Evolutionary conservation across 2,113 vertebrate species (phyloP), one percentile per base, ranked within the genome.

Genomic region (Colossoma macropomum): DNA sequence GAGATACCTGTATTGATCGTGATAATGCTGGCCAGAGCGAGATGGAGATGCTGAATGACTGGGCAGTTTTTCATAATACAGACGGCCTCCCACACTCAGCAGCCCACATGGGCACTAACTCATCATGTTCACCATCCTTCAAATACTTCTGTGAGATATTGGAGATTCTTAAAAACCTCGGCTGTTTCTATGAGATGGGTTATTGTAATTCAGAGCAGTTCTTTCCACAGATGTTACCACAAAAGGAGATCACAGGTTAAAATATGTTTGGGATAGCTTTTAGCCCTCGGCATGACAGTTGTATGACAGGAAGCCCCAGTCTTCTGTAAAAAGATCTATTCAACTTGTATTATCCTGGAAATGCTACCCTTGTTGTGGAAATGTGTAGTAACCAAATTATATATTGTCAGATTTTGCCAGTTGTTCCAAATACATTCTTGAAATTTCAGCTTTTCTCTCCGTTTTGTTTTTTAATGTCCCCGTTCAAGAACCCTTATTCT

Each of bases 1-100:
- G 38, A 81, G 74, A 15, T 75, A 30, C 54, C 41, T 66, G 45
- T 76, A 82, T 69, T 71, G 81, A 80, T 71, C 62, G 60, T 25
- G 75, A 50, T 84, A 54, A 45, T 66, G 71, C 59, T 21, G 72
- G 59, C 76, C 54, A 30, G 30, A 28, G 65, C 73, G 45, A 41
- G 30, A 28, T 66, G 70, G 52, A 41, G 56, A 66, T 66, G 60
- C 41, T 34, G 16, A 65, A 71, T 75, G 45, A 60, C 63, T 70
- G 50, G 23, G 3, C 50, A 70, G 23, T 45, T 23, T 30, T 62
- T 69, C 25, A 66, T 17, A 41, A 59, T 17, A 11, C 41, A 23
- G 45, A 27, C 12, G 17, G 15, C 62, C 52, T 73, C 76, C 80
- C 50, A 75, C 60, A 56, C 70, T 45, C 50, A 81, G 13, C 41